Evolutionary conservation across 30 jellyfish, hydroid and myxozoan genomes (phyloP).

Genomic region (Cassiopea xamachana): DNA sequence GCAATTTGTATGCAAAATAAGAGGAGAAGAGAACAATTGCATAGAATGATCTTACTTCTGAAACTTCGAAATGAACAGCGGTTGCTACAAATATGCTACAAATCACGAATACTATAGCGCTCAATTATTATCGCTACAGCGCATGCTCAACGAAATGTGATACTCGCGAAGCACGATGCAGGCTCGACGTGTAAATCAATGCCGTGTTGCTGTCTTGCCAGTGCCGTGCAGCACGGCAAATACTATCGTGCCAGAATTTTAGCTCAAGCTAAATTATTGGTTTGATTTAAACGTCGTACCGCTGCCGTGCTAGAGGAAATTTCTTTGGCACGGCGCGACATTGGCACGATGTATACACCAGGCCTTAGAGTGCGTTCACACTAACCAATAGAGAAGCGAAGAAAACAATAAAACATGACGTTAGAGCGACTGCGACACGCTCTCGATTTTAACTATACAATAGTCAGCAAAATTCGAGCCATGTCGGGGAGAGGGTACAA

Average conservation of each 20-base stretch:
- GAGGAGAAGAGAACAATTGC: no score
- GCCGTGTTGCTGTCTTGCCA: background rate
- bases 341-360: background rate
- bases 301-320: background rate
- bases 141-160: background rate
- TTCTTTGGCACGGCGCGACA: conserved; percentile 1
- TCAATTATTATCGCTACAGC: background rate
- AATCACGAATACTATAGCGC: background rate
- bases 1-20: no score
- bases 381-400: no score
- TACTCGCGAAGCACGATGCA: background rate
- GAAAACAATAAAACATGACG: no score
- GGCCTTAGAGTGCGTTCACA: no score
- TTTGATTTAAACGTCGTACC: background rate
- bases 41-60: no score
- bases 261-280: background rate
- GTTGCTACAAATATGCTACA: background rate
- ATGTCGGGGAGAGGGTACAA: no score
- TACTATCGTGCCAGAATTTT: background rate
- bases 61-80: no score
- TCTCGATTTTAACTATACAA: no score
- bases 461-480: no score
- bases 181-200: background rate
- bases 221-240: background rate
- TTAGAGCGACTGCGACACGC: no score